Evolutionary conservation across 2,797 vertebrate genomes (phyloP), one percentile per base, ranked within the genome.

Genomic region (Eupleurogrammus muticus): DNA sequence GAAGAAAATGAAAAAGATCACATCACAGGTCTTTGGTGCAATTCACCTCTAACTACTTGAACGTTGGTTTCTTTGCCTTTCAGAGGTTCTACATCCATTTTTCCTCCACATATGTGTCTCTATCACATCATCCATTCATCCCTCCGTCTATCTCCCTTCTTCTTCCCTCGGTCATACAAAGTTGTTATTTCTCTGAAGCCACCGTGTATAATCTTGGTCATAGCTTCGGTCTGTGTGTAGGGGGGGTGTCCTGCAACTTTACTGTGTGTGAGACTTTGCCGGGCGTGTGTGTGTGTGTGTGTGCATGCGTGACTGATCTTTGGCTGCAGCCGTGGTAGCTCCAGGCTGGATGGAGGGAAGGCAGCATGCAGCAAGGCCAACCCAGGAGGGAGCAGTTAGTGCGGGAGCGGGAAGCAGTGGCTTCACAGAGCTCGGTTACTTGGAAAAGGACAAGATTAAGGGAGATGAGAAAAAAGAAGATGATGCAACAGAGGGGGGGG

Each of bases 231-330:
- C 20, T 55, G 50, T 53, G 40, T 67, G 42, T 56, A 20, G 49
- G 44, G 68, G 60, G 21, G 51, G 46, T 64, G 65, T 50, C 16
- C 44, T 62, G n/a, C n/a, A 63, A 62, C 67, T 66, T 75, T 46
- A 55, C 24, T 56, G 28, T 46, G 60, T 32, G 19, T 46, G 24
- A 35, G 60, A 28, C 17, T 63, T 52, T 46, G 28, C 44, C 38
- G 19, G 9, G 44, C 64, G 36, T 24, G 35, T 65, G 32, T 63
- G 58, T 50, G 49, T 58, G 46, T 36, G 55, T 70, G 58, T 54
- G 52, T 64, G 20, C 23, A 47, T 13, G 73, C 65, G 6, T 77
- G 82, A 76, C 75, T 84, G 81, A 79, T 87, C 76, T 61, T 67
- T 68, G 70, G 65, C 50, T 73, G 60, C 28, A 62, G 51, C 55